phyloP scores from a whole-genome alignment of 37 sponge, comb jelly and placozoan genomes.

The Mnemiopsis leidyi region DNA sequence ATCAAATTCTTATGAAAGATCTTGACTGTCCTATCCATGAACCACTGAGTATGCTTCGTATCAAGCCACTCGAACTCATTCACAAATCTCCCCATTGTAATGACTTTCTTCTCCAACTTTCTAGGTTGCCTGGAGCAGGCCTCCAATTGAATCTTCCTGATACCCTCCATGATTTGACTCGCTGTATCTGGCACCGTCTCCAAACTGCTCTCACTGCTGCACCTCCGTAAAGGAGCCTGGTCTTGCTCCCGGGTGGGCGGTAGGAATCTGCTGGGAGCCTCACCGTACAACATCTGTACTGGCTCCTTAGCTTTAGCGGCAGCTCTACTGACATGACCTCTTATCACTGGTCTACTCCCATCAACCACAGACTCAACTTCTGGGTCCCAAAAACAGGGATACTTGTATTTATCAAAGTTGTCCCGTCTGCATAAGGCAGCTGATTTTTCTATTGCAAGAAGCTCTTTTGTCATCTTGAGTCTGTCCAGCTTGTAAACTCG shows the following conservation, averaged over 20 bases:
- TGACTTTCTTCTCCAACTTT: neutral
- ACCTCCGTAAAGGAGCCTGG: neutral
- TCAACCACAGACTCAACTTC: neutral
- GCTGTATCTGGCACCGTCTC: neutral
- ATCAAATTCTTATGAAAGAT: conserved; percentile 17
- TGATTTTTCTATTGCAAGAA: conserved; percentile 10
- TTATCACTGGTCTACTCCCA: neutral
- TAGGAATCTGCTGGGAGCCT: conserved; percentile 20
- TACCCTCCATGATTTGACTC: conserved; percentile 15
- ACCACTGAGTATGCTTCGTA: conserved; percentile 40
- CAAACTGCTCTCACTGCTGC: neutral
- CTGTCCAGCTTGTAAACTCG: conserved; percentile 8
- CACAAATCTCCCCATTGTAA: conserved; percentile 4
- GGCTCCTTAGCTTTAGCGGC: neutral
- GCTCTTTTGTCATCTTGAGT: neutral
- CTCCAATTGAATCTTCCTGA: conserved; percentile 16
- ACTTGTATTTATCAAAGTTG: conserved; percentile 43
- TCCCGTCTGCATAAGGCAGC: neutral
- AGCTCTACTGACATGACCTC: neutral
- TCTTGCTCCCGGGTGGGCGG: neutral
- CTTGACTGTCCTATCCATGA: conserved; percentile 31
- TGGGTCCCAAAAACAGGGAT: conserved; percentile 41
- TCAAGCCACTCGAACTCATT: conserved; percentile 62
- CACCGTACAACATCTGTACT: conserved; percentile 24
- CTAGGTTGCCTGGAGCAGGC: conserved; percentile 26